Percentiles rank a stretch among this genome's conserved stretches.
Evolutionary conservation across 1,140 invertebrate genomes (phyloP).

Genomic region (Pteromalus puparum): DNA sequence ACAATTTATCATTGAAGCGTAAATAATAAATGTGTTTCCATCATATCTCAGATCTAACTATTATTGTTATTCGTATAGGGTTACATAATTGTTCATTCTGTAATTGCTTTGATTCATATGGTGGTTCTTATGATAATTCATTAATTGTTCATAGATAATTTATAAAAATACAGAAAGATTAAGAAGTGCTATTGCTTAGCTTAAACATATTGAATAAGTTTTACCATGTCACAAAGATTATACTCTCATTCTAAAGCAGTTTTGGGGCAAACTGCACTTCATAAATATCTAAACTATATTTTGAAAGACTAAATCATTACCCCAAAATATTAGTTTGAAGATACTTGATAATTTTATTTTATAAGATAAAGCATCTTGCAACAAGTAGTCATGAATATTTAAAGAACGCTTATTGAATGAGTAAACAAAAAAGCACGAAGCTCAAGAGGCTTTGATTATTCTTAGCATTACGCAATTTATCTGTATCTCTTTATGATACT

Average conservation of each 20-base stretch:
- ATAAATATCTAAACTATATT: too few species aligned
- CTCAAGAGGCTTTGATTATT: slow-evolving; percentile 30
- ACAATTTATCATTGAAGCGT: not conserved
- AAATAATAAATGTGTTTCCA: not conserved
- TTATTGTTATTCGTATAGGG: not conserved
- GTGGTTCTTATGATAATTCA: too few species aligned
- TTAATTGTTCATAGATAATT: too few species aligned
- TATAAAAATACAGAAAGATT: too few species aligned
- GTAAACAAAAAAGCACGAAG: slow-evolving; percentile 29
- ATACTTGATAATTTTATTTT: not conserved
- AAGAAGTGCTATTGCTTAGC: too few species aligned
- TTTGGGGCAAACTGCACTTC: too few species aligned
- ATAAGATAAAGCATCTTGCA: not conserved
- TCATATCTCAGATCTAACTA: not conserved
- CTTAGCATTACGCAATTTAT: slow-evolving; percentile 40
- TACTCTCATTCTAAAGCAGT: too few species aligned
- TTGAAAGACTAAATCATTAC: not conserved
- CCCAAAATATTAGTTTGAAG: not conserved
- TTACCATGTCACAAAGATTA: too few species aligned
- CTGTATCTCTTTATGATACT: slow-evolving; percentile 25
- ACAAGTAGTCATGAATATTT: not conserved
- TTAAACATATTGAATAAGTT: too few species aligned
- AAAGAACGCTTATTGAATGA: not conserved
- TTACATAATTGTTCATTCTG: not conserved
- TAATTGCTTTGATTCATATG: too few species aligned